A percentile compares a stretch with the other conserved stretches of the same genome.
Evolutionary conservation across 2,888 invertebrate genomes (phyloP).

Genomic region (Chrysotoxum bicinctum): DNA sequence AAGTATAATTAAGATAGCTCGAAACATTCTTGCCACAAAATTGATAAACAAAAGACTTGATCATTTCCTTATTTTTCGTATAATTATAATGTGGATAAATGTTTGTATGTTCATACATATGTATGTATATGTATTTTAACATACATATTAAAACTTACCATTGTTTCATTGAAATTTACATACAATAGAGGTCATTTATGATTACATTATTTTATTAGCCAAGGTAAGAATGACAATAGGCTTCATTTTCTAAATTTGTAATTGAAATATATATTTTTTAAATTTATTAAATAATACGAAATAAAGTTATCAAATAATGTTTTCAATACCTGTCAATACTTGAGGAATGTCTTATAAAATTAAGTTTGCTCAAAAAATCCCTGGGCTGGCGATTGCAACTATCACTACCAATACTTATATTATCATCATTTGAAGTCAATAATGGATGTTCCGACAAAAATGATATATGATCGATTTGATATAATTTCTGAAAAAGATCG

Average conservation of each 20-base stretch:
- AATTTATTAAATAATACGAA: neutral
- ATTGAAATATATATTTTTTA: neutral
- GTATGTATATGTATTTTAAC: too few species aligned
- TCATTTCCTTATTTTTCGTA: neutral
- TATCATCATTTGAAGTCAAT: constrained; percentile 11
- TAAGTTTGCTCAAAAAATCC: constrained; percentile 12
- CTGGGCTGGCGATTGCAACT: neutral
- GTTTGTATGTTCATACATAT: neutral
- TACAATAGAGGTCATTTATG: neutral
- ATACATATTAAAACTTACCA: neutral
- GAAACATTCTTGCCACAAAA: too few species aligned
- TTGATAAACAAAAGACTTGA: neutral
- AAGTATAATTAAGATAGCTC: too few species aligned
- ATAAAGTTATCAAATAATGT: neutral
- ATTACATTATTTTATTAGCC: constrained; percentile 11
- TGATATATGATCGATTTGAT: constrained; percentile 29
- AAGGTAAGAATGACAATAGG: constrained; percentile 30
- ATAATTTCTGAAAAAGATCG: constrained; percentile 42
- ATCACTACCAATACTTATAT: constrained; percentile 8
- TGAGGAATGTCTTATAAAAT: constrained; percentile 7
- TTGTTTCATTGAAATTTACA: constrained; percentile 1
- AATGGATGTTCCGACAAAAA: constrained; percentile 8
- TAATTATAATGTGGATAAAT: neutral
- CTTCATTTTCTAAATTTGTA: constrained; percentile 2
- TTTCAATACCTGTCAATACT: constrained; percentile 30